phyloP scores from a whole-genome alignment of 2,797 vertebrate genomes.

The Heliangelus exortis region DNA sequence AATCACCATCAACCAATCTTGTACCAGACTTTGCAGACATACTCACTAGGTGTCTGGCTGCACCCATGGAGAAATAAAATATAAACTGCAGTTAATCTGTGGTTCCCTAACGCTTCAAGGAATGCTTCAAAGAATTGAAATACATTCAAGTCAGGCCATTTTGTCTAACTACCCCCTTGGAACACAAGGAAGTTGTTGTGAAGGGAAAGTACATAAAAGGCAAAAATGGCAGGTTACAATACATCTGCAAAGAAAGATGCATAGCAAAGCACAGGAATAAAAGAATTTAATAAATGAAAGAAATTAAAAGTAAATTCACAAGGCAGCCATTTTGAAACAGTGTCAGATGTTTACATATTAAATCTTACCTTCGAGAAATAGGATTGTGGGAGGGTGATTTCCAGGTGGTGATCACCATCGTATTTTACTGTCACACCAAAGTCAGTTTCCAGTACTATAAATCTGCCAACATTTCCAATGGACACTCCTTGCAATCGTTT shows the following conservation, averaged over 20 bases:
- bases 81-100: not conserved
- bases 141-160: not conserved
- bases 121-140: no score
- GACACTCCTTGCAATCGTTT: constrained; percentile 62
- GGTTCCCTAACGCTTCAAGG: not conserved
- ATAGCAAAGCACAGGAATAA: not conserved
- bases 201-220: not conserved
- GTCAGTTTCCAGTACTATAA: constrained; percentile 84
- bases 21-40: not conserved
- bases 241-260: not conserved
- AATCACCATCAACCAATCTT: not conserved
- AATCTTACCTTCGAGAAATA: constrained; percentile 87
- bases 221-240: not conserved
- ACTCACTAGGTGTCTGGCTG: not conserved
- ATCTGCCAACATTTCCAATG: constrained; percentile 84
- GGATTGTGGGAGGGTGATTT: constrained; percentile 86
- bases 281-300: not conserved
- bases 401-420: constrained; percentile 87
- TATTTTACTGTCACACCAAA: constrained; percentile 89
- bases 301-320: not conserved
- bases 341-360: not conserved
- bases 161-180: not conserved
- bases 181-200: not conserved
- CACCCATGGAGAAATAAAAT: not conserved
- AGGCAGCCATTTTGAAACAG: not conserved